Evolutionary conservation across 2,797 vertebrate genomes (phyloP).

Genomic region (Hirundo rustica): DNA sequence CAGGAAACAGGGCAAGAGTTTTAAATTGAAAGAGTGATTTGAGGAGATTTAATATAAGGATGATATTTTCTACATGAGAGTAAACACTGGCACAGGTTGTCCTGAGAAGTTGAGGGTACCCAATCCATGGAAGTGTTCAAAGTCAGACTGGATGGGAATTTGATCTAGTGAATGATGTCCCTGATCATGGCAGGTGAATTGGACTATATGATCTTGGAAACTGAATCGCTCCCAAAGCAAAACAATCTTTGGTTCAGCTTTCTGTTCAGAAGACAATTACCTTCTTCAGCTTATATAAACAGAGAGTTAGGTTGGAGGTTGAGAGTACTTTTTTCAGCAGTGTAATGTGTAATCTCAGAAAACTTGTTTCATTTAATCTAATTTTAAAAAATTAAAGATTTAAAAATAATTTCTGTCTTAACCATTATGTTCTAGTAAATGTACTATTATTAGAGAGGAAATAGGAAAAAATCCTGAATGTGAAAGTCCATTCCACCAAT

Average conservation of each 20-base stretch:
- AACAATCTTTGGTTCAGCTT: background rate
- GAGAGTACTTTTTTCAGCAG: background rate
- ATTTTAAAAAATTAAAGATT: background rate
- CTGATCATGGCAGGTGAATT: background rate
- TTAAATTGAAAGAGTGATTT: background rate
- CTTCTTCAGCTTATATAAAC: background rate
- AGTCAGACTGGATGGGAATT: background rate
- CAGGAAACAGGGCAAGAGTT: background rate
- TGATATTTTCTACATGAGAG: background rate
- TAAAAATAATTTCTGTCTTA: background rate
- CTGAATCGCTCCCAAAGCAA: background rate
- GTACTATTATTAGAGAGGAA: background rate
- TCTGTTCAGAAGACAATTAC: background rate
- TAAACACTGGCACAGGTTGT: background rate
- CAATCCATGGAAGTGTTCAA: fast-evolving
- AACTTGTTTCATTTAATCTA: background rate
- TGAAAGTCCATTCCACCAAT: background rate
- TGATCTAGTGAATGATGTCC: background rate
- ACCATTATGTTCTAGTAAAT: background rate
- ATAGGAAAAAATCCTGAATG: background rate
- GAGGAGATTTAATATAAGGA: background rate
- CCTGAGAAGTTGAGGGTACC: background rate
- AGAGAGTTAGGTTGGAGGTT: background rate
- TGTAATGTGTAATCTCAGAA: background rate
- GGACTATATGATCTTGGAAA: background rate